Percentiles rank a stretch among this genome's conserved stretches.
phyloP scores from a whole-genome alignment of 2,797 vertebrate genomes.

The Lophotriccus pileatus region DNA sequence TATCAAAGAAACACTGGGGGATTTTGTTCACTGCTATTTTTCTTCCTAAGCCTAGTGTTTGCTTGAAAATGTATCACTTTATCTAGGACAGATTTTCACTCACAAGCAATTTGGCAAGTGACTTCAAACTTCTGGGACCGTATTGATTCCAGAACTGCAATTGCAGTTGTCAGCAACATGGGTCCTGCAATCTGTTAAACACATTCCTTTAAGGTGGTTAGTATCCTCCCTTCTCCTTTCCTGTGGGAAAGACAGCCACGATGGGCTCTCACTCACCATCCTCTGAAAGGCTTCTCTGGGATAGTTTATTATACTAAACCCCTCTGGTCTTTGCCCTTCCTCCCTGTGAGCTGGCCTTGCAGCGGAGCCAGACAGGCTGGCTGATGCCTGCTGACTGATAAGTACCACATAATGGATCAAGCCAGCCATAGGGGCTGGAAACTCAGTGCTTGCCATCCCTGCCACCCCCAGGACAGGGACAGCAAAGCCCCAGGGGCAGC shows the following conservation, averaged over 20 bases:
- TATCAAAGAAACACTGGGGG: not conserved
- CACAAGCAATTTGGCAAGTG: not conserved
- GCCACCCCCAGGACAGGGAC: not conserved
- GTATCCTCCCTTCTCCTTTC: constrained; percentile 33
- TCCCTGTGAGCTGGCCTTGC: not conserved
- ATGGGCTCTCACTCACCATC: constrained; percentile 16
- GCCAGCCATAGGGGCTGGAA: not conserved
- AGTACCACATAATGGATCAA: not conserved
- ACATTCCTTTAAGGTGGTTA: constrained; percentile 45
- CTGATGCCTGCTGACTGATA: not conserved
- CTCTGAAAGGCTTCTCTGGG: not conserved
- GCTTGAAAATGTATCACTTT: not conserved
- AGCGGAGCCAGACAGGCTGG: not conserved
- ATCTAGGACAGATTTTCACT: constrained; percentile 22
- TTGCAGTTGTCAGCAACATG: constrained; percentile 18
- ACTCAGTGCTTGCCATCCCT: rapidly evolving
- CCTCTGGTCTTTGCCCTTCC: not conserved
- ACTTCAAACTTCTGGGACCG: constrained; percentile 1
- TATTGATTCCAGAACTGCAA: constrained; percentile 41
- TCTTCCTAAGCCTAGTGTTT: not conserved
- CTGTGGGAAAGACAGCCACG: constrained; percentile 28
- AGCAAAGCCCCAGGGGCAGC: not conserved
- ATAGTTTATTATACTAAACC: constrained; percentile 19
- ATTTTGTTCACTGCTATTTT: not conserved
- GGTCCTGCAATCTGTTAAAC: constrained; percentile 34